Conservation (phyloP, 2,113 vertebrate genomes). For the Hiodon tergisus region DNA sequence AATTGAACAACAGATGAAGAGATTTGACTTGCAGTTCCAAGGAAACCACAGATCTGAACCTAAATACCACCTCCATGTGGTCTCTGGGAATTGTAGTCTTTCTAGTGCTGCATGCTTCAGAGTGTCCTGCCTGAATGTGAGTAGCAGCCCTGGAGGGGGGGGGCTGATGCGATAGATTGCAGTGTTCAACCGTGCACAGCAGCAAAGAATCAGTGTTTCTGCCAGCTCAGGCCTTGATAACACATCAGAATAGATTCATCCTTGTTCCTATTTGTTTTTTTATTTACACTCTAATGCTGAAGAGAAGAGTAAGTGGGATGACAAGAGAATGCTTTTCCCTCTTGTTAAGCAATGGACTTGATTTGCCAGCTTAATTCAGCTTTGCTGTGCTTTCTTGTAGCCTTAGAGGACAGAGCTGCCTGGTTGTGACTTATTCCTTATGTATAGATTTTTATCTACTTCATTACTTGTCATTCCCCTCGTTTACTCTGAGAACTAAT, state of each 20-base stretch:
- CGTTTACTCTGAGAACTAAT: conserved; percentile 40
- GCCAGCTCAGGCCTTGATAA: conserved; percentile 6
- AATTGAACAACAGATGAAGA: neutral
- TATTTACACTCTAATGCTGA: conserved; percentile 11
- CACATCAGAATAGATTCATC: conserved; percentile 16
- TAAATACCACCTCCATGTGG: neutral
- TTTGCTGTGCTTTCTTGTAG: neutral
- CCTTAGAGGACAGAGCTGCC: conserved; percentile 14
- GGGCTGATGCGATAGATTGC: neutral
- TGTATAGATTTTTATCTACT: conserved; percentile 27
- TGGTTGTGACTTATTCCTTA: conserved; percentile 4
- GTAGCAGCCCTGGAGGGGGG: neutral
- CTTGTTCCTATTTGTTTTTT: conserved; percentile 26
- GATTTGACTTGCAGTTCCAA: neutral
- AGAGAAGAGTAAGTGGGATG: conserved; percentile 9
- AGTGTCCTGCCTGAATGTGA: neutral
- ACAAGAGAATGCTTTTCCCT: conserved; percentile 7
- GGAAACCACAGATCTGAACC: no score
- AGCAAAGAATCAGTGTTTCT: conserved; percentile 6
- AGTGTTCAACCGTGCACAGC: neutral
- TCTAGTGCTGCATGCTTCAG: neutral
- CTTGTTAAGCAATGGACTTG: conserved; percentile 23
- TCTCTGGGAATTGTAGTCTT: conserved; percentile 18
- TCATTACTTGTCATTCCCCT: conserved; percentile 49
- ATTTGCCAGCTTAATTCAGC: conserved; percentile 26